Percentiles rank a stretch among this genome's conserved stretches.
Evolutionary conservation across 2,797 vertebrate genomes (phyloP).

Genomic region (Tiaroga cobitis): DNA sequence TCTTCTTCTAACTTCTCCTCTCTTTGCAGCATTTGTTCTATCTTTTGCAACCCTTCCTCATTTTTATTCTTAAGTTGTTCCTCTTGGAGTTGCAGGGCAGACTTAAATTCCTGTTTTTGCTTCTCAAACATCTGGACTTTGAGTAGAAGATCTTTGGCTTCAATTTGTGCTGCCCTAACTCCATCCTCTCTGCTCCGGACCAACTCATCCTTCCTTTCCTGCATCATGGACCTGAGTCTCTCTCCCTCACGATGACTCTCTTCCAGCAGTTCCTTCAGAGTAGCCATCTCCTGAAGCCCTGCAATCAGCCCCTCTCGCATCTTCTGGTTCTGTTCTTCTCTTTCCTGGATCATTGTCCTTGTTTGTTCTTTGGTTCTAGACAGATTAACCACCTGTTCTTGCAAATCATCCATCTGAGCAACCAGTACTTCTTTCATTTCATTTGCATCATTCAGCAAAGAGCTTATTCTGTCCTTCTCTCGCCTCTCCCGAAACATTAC

Average conservation of each 20-base stretch:
- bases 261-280: conserved; percentile 65
- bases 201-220: conserved; percentile 65
- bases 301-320: conserved; percentile 66
- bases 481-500: conserved; percentile 39
- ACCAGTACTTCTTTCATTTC: conserved; percentile 45
- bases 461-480: conserved; percentile 49
- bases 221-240: conserved; percentile 63
- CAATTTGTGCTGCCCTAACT: conserved; percentile 33
- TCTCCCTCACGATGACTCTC: conserved; percentile 71
- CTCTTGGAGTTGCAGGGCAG: conserved; percentile 54
- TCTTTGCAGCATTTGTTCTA: conserved; percentile 66
- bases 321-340: conserved; percentile 63
- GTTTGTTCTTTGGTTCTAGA: conserved; percentile 33
- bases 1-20: conserved; percentile 59
- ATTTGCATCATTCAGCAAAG: conserved; percentile 45
- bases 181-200: conserved; percentile 58
- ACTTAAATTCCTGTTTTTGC: conserved; percentile 52
- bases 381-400: conserved; percentile 31
- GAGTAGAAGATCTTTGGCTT: conserved; percentile 37
- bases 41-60: conserved; percentile 53
- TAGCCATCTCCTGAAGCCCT: conserved; percentile 68
- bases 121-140: conserved; percentile 44
- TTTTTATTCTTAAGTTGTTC: conserved; percentile 57
- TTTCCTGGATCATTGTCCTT: conserved; percentile 45
- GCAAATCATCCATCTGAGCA: conserved; percentile 34